Base-by-base conservation (phyloP, 2,888 invertebrate species). In the Spilosoma lubricipeda region DNA sequence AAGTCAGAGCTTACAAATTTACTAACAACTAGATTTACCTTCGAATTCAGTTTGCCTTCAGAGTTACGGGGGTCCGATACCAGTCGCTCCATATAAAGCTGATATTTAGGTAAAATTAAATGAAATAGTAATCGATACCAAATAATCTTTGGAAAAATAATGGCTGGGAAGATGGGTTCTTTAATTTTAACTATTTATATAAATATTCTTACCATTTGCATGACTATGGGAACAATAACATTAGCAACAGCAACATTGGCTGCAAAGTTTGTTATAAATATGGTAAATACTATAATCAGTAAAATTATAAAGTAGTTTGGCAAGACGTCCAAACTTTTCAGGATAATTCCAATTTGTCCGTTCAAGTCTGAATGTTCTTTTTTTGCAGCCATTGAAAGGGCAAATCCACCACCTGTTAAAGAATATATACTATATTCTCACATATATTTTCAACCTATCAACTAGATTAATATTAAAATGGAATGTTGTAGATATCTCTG, bases 251-350 rank as follows among this genome's bases (percentile, higher is more conserved):
- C 90, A 70, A 92, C 94, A 74, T 94, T 95, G 0, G 94, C 91
- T 2, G 94, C 94, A 76, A 95, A 92, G 73, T 95, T 94, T 0
- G 95, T 94, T 2, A 94, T 33, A 30, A 93, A 88, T 18, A 91
- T 74, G 0, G 92, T 90, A 18, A 92, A 85, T 3, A 91, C 74
- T 11, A 94, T 90, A 7, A 94, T 82, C 23, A 93, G 72, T 2
- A 93, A 78, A 3, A 93, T 80, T 0, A 93, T 80, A 0, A 88
- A 59, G 33, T 81, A 72, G 68, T 91, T 90, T 1, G 92, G 91
- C 20, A 92, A 78, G 0, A 30, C 52, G 33, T 82, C 80, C 7
- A 93, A 74, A 0, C 75, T 74, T 70, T 80, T 80, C 27, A 94
- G 71, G 3, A 84, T 27, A 23, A 82, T 83, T 1, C 93, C 93